Evolutionary conservation across 2,113 vertebrate species (phyloP).

Genomic region (Xyliphius kryptos): DNA sequence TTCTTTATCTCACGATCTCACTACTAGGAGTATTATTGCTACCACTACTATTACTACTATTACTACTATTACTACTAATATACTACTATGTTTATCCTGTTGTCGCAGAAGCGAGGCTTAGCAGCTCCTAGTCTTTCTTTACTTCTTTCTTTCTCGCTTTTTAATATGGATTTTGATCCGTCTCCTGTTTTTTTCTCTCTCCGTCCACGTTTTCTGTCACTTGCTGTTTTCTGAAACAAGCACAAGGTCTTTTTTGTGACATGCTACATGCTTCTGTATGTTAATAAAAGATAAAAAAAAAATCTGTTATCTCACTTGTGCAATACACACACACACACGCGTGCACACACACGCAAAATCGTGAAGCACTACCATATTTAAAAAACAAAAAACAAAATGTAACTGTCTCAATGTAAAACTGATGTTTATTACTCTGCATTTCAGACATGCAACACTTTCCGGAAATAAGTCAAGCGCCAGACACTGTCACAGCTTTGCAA

Average conservation of each 20-base stretch:
- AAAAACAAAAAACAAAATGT: no score
- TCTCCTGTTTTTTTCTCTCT: slow-evolving; percentile 53
- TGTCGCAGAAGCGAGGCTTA: slow-evolving; percentile 44
- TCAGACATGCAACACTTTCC: no score
- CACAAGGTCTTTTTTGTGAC: slow-evolving; percentile 77
- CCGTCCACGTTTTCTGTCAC: no score
- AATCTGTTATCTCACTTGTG: neutral
- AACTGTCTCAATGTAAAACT: no score
- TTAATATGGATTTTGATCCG: slow-evolving; percentile 21
- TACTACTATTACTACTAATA: slow-evolving; percentile 37
- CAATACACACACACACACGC: no score
- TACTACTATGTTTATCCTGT: no score
- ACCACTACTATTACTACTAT: slow-evolving; percentile 40
- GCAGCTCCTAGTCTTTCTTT: slow-evolving; percentile 34
- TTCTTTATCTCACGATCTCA: slow-evolving; percentile 36
- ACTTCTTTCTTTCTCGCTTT: no score
- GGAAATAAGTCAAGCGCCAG: no score
- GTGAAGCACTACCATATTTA: no score
- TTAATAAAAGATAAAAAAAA: slow-evolving; percentile 75
- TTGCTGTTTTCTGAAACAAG: slow-evolving; percentile 70
- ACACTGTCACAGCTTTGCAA: no score
- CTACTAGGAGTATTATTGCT: slow-evolving; percentile 43
- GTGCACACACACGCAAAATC: no score
- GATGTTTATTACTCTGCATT: no score
- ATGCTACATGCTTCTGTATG: slow-evolving; percentile 76